Conservation (phyloP, 2,797 vertebrate genomes). For the Dendrocincla tyrannina region DNA sequence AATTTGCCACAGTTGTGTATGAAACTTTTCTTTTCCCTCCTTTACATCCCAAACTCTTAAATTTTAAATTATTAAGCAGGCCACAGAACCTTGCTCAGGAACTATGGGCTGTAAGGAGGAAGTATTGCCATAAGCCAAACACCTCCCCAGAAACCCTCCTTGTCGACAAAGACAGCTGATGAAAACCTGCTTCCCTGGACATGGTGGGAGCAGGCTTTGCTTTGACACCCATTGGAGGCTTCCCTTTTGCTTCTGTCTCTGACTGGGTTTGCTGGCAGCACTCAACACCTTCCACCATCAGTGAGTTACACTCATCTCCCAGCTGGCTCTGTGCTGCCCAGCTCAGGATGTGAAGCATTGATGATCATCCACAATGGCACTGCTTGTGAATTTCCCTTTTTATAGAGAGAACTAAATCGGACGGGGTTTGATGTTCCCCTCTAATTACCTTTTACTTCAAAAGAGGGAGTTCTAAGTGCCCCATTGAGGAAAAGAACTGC, state of each 20-base stretch:
- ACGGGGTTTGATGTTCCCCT: not conserved
- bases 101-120: not conserved
- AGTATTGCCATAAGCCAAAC: not conserved
- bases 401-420: not conserved
- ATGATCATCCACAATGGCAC: fast-evolving
- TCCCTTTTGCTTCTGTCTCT: not conserved
- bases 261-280: not conserved
- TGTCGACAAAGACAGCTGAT: not conserved
- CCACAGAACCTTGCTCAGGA: not conserved
- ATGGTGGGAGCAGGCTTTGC: not conserved
- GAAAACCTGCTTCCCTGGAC: not conserved
- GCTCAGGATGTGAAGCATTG: not conserved
- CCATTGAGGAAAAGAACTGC: not conserved
- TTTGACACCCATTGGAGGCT: fast-evolving
- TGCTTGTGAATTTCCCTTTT: not conserved
- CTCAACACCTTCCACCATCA: not conserved
- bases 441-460: not conserved
- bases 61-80: not conserved
- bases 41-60: not conserved
- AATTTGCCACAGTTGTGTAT: not conserved
- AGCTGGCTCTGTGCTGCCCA: not conserved
- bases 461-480: not conserved
- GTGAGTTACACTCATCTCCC: not conserved
- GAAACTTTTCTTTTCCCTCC: not conserved
- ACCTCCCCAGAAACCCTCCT: not conserved